Evolutionary conservation across 2,797 vertebrate genomes (phyloP), one percentile per base, ranked within the genome.

Genomic region (Micropoecilia bifurca): DNA sequence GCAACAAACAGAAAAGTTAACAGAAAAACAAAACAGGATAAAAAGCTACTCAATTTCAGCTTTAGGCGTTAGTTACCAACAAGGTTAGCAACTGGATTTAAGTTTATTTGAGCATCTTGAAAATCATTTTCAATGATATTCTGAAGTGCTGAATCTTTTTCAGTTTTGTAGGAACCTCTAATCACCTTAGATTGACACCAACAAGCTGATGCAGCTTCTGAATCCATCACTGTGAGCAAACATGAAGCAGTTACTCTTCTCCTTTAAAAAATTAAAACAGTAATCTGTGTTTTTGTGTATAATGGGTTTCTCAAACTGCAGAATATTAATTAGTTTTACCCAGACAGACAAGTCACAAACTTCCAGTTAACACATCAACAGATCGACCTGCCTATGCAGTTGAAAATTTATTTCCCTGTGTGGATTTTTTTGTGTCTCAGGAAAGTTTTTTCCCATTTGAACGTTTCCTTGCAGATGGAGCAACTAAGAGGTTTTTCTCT

Each of bases 391-490:
- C 18, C 57, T 59, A 1, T 63, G 30, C 16, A 36, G 59, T 2
- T 36, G 30, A 63, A 63, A 36, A 6, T 36, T 63, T 63, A 63
- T 63, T 36, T 63, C 18, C 16, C 30, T 18, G 59, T 66, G 22
- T 76, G 74, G 45, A 47, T 48, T 76, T 61, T 63, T 0, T 5
- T 25, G 78, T 85, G 85, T 25, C 83, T 80, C 0, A 82, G 76
- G 33, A 86, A 75, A 6, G 82, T 80, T 4, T 74, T 78, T 2
- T 80, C 73, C 76, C 66, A 71, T 14, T 12, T 84, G 74, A 89
- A 89, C 2, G 83, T 71, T 0, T 74, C 0, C 12, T 71, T 39
- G 1, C 33, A 1, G 61, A 74, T 36, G 30, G 59, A 63, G 71
- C 81, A 81, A 1, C 59, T 55, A 25, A 75, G 46, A 47, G 71